These are phyloP conservation scores for Heliconius sara DNA, from an alignment of 2,888 invertebrate species.

Conservation along the genomic window DNA sequence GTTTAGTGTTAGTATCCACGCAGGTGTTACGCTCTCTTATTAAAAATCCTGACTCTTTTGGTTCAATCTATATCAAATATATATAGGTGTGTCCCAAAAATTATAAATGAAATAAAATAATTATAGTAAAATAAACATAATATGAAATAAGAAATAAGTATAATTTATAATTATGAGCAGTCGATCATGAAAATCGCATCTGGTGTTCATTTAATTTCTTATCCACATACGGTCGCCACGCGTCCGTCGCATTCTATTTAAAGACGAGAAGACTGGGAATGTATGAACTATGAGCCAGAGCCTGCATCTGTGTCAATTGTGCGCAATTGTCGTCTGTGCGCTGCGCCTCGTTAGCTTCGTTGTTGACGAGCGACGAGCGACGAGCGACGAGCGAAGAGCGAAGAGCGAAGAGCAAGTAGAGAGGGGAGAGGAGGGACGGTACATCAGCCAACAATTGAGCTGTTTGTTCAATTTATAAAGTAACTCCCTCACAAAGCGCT, in stretches of 20 bases:
- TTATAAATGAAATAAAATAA: not conserved
- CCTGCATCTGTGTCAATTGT: slow-evolving; percentile 47
- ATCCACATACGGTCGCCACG: slow-evolving; percentile 8
- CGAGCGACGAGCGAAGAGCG: not conserved
- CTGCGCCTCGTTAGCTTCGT: slow-evolving; percentile 44
- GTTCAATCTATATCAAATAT: slow-evolving; percentile 10
- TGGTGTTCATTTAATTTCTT: slow-evolving; percentile 4
- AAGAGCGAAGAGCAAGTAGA: slow-evolving; percentile 20
- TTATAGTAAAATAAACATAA: not conserved
- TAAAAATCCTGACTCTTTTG: slow-evolving; percentile 16
- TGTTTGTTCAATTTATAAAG: slow-evolving; percentile 48
- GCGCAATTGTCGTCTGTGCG: slow-evolving; percentile 38
- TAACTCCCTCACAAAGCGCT: slow-evolving; percentile 44
- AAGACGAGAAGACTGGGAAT: slow-evolving; percentile 17
- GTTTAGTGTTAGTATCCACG: slow-evolving; percentile 41
- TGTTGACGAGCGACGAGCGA: slow-evolving; percentile 27
- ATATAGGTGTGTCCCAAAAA: not conserved
- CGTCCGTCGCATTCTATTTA: slow-evolving; percentile 5
- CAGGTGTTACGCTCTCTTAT: slow-evolving; percentile 35
- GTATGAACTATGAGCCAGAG: slow-evolving; percentile 34
- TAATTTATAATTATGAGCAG: not conserved
- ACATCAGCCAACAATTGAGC: slow-evolving; percentile 47
- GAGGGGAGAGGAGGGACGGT: slow-evolving; percentile 28
- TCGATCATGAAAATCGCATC: slow-evolving; percentile 1
- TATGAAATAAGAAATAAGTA: not conserved